Base-by-base conservation (phyloP, 2,113 vertebrate genomes). In the Stegostoma tigrinum region DNA sequence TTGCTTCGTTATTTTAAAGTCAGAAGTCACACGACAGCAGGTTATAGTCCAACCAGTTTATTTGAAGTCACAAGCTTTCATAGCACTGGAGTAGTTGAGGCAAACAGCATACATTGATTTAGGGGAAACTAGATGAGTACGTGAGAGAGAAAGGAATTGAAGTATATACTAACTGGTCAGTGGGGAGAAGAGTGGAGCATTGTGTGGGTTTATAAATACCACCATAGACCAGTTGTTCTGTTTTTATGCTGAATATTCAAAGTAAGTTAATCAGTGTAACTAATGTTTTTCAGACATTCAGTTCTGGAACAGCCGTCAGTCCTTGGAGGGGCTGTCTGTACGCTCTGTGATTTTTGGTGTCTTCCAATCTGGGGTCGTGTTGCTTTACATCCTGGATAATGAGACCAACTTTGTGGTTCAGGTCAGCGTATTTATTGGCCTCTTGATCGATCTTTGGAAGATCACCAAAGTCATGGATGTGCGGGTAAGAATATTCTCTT, bases 391-490 rank as follows among this genome's bases (percentile, higher is more conserved):
- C 95, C 96, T 99, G 97, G 99, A 99, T 97, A 99, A 99, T 0
- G 99, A 99, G 96, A 99, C 98, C 95, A 99, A 99, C 98, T 99
- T 99, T 0, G 99, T 99, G 96, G 99, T 99, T 38, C 99, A 99
- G 96, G 98, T 99, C 97, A 99, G 99, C 97, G 98, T 99, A 96
- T 99, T 99, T 97, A 98, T 99, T 0, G 99, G 99, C 96, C 98
- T 99, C 80, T 98, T 99, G 61, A 99, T 99, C 0, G 99, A 99
- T 96, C 98, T 99, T 97, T 99, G 99, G 99, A 99, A 99, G 97
- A 99, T 99, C 97, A 99, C 99, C 95, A 99, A 99, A 97, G 99
- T 99, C 97, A 99, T 99, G 98, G 99, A 99, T 0, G 98, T 99
- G 96, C 98, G 96, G 98, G 99, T 99, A 96, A 98, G 98, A 15